Evolutionary conservation across 2,797 vertebrate species (phyloP).

Genomic region (Tamandua tetradactyla): DNA sequence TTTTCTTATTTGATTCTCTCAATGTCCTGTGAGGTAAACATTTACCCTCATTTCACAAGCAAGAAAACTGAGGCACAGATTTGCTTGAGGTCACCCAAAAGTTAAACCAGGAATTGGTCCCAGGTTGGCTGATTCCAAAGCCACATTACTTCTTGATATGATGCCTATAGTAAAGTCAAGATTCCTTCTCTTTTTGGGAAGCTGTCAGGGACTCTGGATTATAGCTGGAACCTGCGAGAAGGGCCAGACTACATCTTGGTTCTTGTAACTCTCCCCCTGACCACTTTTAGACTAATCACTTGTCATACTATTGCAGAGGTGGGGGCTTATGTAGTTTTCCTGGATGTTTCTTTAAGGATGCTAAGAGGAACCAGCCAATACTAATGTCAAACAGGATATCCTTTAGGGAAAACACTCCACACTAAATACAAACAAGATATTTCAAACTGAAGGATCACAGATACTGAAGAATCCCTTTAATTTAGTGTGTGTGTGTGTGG

Average conservation of each 20-base stretch:
- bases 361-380: slow-evolving; percentile 81
- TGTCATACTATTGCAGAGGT: slow-evolving; percentile 66
- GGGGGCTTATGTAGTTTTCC: slow-evolving; percentile 72
- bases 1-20: slow-evolving; percentile 4
- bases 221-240: neutral
- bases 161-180: neutral
- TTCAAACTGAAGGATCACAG: slow-evolving; percentile 69
- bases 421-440: slow-evolving; percentile 83
- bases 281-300: slow-evolving; percentile 39
- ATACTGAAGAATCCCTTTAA: slow-evolving; percentile 55
- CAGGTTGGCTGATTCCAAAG: neutral
- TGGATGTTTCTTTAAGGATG: slow-evolving; percentile 78
- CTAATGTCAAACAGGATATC: slow-evolving; percentile 88
- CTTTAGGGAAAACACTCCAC: slow-evolving; percentile 85
- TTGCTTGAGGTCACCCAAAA: neutral
- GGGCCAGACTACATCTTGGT: neutral
- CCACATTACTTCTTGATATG: neutral
- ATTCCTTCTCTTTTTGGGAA: neutral
- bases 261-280: neutral
- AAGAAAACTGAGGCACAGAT: neutral
- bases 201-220: neutral
- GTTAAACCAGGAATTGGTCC: neutral
- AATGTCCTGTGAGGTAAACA: neutral
- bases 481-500: neutral
- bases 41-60: neutral